Conservation (phyloP, 2,888 invertebrate species). For the Drosophila buzzatii region DNA sequence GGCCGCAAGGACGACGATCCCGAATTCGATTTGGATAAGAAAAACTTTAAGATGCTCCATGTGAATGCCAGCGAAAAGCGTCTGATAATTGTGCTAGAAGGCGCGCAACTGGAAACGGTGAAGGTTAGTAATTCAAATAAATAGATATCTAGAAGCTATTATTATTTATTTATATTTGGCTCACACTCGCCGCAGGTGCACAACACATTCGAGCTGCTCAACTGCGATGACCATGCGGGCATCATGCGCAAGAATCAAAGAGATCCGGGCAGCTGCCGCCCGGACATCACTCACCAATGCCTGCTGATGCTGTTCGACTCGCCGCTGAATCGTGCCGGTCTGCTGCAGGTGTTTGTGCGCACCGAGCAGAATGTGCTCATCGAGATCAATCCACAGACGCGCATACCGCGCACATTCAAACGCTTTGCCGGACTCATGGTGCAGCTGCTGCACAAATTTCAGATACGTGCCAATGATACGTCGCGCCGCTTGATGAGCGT, state of each 20-base stretch:
- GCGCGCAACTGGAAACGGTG: constrained; percentile 97
- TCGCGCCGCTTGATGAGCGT: constrained; percentile 96
- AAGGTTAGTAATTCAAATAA: constrained; percentile 88
- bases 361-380: constrained; percentile 97
- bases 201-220: constrained; percentile 94
- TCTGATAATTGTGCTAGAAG: constrained; percentile 95
- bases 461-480: constrained; percentile 95
- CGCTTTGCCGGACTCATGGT: constrained; percentile 99
- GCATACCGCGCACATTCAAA: constrained; percentile 98
- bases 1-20: constrained; percentile 87
- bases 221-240: constrained; percentile 96
- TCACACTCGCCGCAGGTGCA: constrained; percentile 88
- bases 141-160: not conserved
- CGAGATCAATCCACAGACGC: constrained; percentile 98
- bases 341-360: constrained; percentile 97
- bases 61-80: constrained; percentile 94
- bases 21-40: constrained; percentile 92
- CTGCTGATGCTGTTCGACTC: constrained; percentile 98
- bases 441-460: constrained; percentile 97
- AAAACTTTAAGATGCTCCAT: constrained; percentile 91
- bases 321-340: constrained; percentile 97
- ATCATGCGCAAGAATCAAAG: constrained; percentile 94
- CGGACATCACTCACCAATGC: constrained; percentile 99
- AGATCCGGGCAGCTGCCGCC: constrained; percentile 95
- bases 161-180: too few relatives aligned